A percentile compares a stretch with the other conserved stretches of the same genome.
These are phyloP conservation scores for Odontomachus brunneus DNA, from an alignment of 1,140 invertebrate species.

Conservation along the genomic window DNA sequence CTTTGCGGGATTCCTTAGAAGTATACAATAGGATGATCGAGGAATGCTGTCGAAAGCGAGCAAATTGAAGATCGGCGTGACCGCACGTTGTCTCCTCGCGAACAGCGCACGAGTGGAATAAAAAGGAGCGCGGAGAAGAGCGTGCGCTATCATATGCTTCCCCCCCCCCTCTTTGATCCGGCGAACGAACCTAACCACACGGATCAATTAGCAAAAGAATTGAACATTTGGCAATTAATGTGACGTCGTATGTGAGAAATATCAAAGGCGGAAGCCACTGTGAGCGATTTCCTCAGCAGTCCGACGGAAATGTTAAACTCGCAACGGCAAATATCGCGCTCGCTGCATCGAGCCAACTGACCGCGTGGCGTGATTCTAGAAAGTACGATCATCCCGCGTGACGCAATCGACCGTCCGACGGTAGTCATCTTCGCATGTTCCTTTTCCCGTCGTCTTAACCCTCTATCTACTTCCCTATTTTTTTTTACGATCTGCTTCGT, in stretches of 20 bases:
- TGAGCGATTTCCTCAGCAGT: neutral
- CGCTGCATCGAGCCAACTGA: neutral
- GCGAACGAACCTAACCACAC: neutral
- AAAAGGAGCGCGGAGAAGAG: conserved; percentile 56
- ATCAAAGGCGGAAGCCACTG: too few species aligned
- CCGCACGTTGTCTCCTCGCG: conserved; percentile 76
- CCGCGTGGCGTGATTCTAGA: conserved; percentile 55
- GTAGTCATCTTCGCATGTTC: conserved; percentile 32
- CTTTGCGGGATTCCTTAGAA: neutral
- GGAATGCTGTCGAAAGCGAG: conserved; percentile 25
- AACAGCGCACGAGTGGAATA: conserved; percentile 68
- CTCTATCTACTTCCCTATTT: too few species aligned
- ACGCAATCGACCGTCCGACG: conserved; percentile 44
- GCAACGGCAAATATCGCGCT: neutral
- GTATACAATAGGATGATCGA: conserved; percentile 24
- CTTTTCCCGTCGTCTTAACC: too few species aligned
- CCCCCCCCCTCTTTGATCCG: conserved; percentile 12
- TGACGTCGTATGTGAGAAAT: neutral
- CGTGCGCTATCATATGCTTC: conserved; percentile 73
- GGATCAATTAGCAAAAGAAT: conserved; percentile 2
- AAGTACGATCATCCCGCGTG: conserved; percentile 55
- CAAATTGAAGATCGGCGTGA: conserved; percentile 67
- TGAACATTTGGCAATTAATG: neutral
- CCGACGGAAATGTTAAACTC: neutral
- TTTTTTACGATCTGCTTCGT: too few species aligned